Evolutionary conservation across 1,140 invertebrate species (phyloP).

Genomic region (Liolophura sinensis): DNA sequence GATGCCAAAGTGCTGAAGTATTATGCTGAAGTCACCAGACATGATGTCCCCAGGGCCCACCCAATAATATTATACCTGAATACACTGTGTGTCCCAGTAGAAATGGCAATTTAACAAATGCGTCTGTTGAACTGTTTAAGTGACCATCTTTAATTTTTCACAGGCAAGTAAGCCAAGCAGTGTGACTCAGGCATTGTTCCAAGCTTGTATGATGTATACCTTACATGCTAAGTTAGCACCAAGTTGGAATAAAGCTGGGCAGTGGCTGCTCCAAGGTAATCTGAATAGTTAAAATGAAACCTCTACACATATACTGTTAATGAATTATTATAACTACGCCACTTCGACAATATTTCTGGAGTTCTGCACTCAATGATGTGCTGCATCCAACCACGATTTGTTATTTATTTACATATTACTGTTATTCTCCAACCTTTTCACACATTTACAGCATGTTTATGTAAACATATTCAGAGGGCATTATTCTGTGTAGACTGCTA

Average conservation of each 20-base stretch:
- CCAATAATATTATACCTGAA: too few species aligned
- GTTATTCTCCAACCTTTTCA: too few species aligned
- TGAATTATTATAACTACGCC: not conserved
- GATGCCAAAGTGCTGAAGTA: too few species aligned
- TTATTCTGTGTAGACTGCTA: too few species aligned
- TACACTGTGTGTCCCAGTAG: too few species aligned
- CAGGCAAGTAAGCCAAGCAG: constrained; percentile 31
- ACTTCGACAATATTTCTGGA: too few species aligned
- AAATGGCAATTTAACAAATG: not conserved
- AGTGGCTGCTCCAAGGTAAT: constrained; percentile 44
- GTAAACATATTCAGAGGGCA: too few species aligned
- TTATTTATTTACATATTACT: not conserved
- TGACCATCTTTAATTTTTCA: constrained; percentile 8
- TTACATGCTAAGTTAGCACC: constrained; percentile 41
- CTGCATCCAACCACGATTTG: not conserved
- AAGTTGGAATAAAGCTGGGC: constrained; percentile 44
- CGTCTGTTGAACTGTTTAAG: too few species aligned
- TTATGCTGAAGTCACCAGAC: too few species aligned
- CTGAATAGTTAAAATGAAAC: not conserved
- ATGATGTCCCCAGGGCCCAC: too few species aligned
- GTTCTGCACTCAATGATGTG: not conserved
- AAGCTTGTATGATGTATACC: constrained; percentile 42
- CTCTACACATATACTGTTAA: not conserved
- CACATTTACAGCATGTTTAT: too few species aligned
- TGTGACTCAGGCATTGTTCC: constrained; percentile 29